Base-by-base conservation (phyloP, 2,797 vertebrate species). In the Enteromius unitaeniatus region DNA sequence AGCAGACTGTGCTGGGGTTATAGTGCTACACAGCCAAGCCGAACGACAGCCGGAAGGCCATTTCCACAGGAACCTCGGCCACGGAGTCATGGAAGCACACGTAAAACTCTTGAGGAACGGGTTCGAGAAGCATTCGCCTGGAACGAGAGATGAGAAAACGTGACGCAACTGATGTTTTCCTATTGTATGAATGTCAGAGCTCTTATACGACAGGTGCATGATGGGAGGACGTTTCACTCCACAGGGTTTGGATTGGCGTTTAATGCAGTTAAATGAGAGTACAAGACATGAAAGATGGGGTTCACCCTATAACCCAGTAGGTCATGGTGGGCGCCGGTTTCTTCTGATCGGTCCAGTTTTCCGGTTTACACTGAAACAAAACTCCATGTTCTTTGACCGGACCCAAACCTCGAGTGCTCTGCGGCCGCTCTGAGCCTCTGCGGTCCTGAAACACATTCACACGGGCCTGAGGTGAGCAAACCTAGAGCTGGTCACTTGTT, bases 21-120 rank as follows among this genome's bases (percentile, higher is more conserved):
- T 0, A 6, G n/a, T 11, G 3, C 95, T 91, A 99, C 21, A 95
- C 84, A 45, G 94, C 93, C 90, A 99, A 92, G 53, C 97, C 97
- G 0, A 98, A 99, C 62, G 96, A 98, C 21, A 99, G 91, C 60
- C 96, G 96, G 91, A 99, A 99, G 80, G 98, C 98, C 95, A 99
- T 94, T 90, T 99, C 98, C 37, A 98, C 94, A 0, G 96, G 96
- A 88, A 97, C 93, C 85, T 98, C 98, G 0, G 97, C 93, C 85
- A 99, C 97, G 0, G 98, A 99, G 88, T 99, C 97, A 31, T 99
- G 98, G 89, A 99, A 99, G 87, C 98, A 99, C 68, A 99, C 96
- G 0, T 98, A 99, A 87, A 97, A 96, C 89, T 99, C 98, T 91
- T 98, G 97, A 92, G 96, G 97, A 82, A 96, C 93, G 0, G 98